Base-by-base conservation (phyloP, 1,140 invertebrate genomes). In the Drosophila nebulosa region DNA sequence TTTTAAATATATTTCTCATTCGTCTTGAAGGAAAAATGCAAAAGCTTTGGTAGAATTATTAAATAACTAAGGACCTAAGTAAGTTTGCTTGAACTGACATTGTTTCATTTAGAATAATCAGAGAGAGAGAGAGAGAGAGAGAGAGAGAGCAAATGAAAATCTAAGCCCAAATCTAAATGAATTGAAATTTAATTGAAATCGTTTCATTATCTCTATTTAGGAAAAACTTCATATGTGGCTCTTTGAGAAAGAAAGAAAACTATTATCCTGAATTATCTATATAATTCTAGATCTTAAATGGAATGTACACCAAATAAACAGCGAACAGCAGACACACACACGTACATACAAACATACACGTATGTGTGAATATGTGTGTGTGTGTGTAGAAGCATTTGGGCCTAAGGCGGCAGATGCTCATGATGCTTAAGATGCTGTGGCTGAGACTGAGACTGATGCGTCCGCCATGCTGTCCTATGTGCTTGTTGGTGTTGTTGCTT, bases 381-480 rank as follows among this genome's bases (percentile, higher is more conserved):
- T 69, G 18, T 46, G 18, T 67, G 51, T 72, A 36, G 36, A 58
- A 30, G 35, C 16, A 46, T 65, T 65, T 74, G 67, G 16, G 64
- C 53, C 63, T 46, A 55, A 60, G 71, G 59, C 71, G 78, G 79
- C 73, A 80, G 76, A 83, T 74, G 63, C 71, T 79, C 21, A 60
- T 80, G 66, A 80, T 75, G 62, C 59, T 26, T 26, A 56, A 21
- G 61, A 59, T 59, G 71, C 27, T 62, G 71, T n/a, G n/a, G n/a
- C n/a, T n/a, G n/a, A n/a, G n/a, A n/a, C 60, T 76, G 78, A n/a
- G n/a, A n/a, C 69, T 77, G 78, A 74, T 78, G 78, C 78, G 69
- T 68, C 83, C 66, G 83, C 77, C 69, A 86, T 79, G 76, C 79
- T 72, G 63, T 60, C 72, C 70, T 74, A 62, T 61, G 42, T 32